Evolutionary conservation across 2,888 invertebrate genomes (phyloP).

Genomic region (Drosophila nigricruria): DNA sequence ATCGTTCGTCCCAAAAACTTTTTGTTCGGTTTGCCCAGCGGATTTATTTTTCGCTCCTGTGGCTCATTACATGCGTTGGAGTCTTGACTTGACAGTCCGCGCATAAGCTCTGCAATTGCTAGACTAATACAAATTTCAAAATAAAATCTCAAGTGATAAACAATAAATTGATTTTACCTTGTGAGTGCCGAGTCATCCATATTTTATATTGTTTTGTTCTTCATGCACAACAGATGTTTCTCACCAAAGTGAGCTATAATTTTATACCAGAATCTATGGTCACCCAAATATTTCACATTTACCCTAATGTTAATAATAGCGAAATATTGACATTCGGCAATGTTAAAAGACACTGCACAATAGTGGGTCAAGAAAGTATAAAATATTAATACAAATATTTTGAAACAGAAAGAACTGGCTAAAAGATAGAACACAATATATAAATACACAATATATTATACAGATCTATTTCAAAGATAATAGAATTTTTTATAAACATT

Average conservation of each 20-base stretch:
- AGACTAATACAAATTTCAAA: conserved; percentile 49
- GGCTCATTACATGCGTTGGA: conserved; percentile 3
- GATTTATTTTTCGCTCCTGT: conserved; percentile 79
- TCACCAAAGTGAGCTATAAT: not conserved
- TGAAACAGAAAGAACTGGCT: not conserved
- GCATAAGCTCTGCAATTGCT: conserved; percentile 78
- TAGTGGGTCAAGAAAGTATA: too few relatives aligned
- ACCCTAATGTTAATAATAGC: conserved; percentile 4
- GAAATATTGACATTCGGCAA: not conserved
- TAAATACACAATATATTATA: too few relatives aligned
- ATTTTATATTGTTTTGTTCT: conserved; percentile 16
- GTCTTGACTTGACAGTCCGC: conserved; percentile 55
- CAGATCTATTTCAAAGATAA: too few relatives aligned
- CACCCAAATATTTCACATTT: not conserved
- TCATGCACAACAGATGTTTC: not conserved
- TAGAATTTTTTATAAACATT: too few relatives aligned
- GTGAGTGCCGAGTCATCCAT: conserved; percentile 76
- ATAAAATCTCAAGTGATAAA: not conserved
- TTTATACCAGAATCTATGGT: not conserved
- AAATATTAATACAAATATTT: not conserved
- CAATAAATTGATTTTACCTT: conserved; percentile 47
- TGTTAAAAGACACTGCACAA: too few relatives aligned
- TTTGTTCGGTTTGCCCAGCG: conserved; percentile 79
- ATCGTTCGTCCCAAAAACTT: conserved; percentile 80
- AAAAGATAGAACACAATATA: too few relatives aligned